Evolutionary conservation across 2,797 vertebrate species (phyloP).

Genomic region (Artibeus lituratus): DNA sequence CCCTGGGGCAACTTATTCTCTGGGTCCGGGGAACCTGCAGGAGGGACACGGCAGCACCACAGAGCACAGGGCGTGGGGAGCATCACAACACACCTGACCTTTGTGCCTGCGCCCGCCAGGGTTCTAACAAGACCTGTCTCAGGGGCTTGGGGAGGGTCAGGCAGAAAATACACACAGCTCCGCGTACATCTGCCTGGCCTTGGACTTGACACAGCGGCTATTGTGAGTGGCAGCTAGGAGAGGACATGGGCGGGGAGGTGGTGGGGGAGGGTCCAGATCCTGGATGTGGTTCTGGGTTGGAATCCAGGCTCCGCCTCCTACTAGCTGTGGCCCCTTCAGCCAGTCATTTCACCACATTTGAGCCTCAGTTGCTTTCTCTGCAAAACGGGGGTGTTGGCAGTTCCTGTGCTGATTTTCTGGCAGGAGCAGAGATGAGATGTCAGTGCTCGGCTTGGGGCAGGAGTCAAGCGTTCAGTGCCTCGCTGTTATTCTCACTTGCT

Average conservation of each 20-base stretch:
- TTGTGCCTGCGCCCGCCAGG: neutral
- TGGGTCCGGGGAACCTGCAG: neutral
- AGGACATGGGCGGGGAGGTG: neutral
- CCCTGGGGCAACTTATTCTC: neutral
- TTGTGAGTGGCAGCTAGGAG: neutral
- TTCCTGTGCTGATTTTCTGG: neutral
- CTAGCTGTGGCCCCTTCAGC: neutral
- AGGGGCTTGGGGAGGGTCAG: rapidly evolving
- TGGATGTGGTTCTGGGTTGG: neutral
- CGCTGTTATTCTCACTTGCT: neutral
- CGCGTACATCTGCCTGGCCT: rapidly evolving
- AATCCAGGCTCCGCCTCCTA: neutral
- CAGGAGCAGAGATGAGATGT: neutral
- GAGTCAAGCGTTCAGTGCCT: no score
- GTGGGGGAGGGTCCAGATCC: neutral
- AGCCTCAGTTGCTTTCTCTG: neutral
- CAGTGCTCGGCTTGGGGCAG: neutral
- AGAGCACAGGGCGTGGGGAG: neutral
- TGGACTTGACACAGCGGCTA: no score
- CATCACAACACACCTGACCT: rapidly evolving
- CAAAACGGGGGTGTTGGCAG: neutral
- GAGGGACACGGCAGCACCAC: rapidly evolving
- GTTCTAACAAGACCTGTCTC: neutral
- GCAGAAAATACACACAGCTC: neutral
- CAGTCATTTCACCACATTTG: neutral